These are phyloP conservation scores for Hesperia comma DNA, from an alignment of 2,888 invertebrate species.

Conservation along the genomic window DNA sequence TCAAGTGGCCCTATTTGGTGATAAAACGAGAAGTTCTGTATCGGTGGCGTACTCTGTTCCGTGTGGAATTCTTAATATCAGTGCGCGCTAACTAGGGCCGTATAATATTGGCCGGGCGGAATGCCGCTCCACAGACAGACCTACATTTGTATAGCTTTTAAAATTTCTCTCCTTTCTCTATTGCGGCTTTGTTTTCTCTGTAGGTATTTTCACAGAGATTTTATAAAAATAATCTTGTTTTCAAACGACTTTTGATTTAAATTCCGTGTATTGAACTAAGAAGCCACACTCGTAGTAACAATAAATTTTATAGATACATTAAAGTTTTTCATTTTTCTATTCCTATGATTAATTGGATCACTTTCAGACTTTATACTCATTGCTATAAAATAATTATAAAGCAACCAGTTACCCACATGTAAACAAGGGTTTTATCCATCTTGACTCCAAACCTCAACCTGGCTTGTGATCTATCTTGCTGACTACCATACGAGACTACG, in stretches of 20 bases:
- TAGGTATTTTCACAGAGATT: constrained; percentile 15
- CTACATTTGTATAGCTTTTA: constrained; percentile 37
- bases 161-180: constrained; percentile 27
- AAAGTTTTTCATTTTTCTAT: no score
- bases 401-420: no score
- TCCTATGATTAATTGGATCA: no score
- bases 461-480: no score
- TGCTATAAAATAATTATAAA: no score
- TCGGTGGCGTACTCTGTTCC: constrained; percentile 54
- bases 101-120: constrained; percentile 75
- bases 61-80: constrained; percentile 82
- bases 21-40: neutral
- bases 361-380: no score
- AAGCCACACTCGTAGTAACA: neutral
- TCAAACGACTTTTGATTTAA: neutral
- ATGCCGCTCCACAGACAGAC: constrained; percentile 38
- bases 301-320: no score
- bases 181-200: constrained; percentile 19
- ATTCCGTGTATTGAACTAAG: neutral
- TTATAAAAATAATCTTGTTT: constrained; percentile 13
- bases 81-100: constrained; percentile 82
- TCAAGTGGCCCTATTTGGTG: neutral
- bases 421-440: no score
- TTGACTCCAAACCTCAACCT: no score
- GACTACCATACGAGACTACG: no score